Percentiles rank a stretch among this genome's conserved stretches.
Evolutionary conservation across 2,888 invertebrate genomes (phyloP).

Genomic region (Serrognathus titanus): DNA sequence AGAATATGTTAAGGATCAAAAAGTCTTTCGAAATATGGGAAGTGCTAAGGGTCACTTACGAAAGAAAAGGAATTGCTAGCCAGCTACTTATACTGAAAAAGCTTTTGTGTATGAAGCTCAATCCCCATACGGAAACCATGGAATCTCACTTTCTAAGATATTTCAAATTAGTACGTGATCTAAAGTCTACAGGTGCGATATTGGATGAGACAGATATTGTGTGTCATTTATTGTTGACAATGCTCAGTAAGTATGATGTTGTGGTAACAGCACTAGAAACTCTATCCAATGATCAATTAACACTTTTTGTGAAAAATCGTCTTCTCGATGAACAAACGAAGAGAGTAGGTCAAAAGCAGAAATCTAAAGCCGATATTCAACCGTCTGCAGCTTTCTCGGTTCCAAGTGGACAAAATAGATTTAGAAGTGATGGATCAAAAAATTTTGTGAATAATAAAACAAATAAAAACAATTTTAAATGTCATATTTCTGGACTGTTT

Average conservation of each 20-base stretch:
- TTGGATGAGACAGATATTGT: not conserved
- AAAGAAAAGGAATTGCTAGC: not conserved
- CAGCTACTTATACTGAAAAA: not conserved
- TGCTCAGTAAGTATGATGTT: not conserved
- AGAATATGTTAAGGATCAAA: not conserved
- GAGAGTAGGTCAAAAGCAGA: too few species aligned
- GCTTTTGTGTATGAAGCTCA: not conserved
- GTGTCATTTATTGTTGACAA: not conserved
- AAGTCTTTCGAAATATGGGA: not conserved
- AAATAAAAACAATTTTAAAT: too few species aligned
- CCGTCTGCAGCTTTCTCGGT: too few species aligned
- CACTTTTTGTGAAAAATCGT: not conserved
- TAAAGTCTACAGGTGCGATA: not conserved
- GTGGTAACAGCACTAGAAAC: not conserved
- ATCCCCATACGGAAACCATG: not conserved
- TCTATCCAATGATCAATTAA: not conserved
- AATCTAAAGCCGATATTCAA: too few species aligned
- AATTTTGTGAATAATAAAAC: too few species aligned
- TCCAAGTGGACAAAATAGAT: too few species aligned
- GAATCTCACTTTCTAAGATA: not conserved
- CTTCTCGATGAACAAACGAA: not conserved
- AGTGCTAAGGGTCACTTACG: not conserved
- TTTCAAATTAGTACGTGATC: not conserved
- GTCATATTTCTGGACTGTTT: too few species aligned
- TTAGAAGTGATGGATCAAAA: too few species aligned